Percentiles rank a stretch among this genome's conserved stretches.
phyloP scores from a whole-genome alignment of 2,888 invertebrate species.

The Gastrophysa polygoni region DNA sequence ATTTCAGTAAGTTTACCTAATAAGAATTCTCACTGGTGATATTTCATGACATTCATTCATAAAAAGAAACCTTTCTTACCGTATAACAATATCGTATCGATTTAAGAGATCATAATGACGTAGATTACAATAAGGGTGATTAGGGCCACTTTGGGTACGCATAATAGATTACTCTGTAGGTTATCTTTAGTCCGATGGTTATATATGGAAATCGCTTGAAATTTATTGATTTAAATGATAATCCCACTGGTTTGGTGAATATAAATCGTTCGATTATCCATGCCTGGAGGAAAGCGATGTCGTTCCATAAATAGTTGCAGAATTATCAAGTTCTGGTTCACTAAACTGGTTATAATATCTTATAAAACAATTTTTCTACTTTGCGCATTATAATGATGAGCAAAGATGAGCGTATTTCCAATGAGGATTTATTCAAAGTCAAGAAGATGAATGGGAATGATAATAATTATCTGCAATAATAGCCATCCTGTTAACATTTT shows the following conservation, averaged over 20 bases:
- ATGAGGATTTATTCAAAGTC: not conserved
- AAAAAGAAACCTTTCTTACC: too few relatives aligned
- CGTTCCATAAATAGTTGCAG: slow-evolving; percentile 11
- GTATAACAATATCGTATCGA: slow-evolving; percentile 8
- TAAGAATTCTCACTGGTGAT: too few relatives aligned
- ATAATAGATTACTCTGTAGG: slow-evolving; percentile 26
- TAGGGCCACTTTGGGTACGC: slow-evolving; percentile 25
- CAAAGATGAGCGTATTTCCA: not conserved
- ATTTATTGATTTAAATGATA: slow-evolving; percentile 35
- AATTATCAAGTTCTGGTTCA: slow-evolving; percentile 6
- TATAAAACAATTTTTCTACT: slow-evolving; percentile 2
- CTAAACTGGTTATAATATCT: slow-evolving; percentile 7
- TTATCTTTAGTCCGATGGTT: slow-evolving; percentile 23
- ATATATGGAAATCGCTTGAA: slow-evolving; percentile 31
- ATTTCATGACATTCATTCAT: too few relatives aligned
- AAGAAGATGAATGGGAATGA: not conserved
- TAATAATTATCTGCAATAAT: not conserved
- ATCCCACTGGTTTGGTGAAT: slow-evolving; percentile 23
- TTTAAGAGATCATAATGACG: slow-evolving; percentile 4
- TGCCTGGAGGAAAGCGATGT: slow-evolving; percentile 8
- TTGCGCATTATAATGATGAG: not conserved
- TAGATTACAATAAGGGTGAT: not conserved
- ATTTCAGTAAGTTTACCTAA: too few relatives aligned
- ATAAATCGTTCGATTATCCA: slow-evolving; percentile 26
- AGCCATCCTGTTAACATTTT: not conserved